Base-by-base conservation (phyloP, 2,113 vertebrate genomes). In the Phaethon lepturus region DNA sequence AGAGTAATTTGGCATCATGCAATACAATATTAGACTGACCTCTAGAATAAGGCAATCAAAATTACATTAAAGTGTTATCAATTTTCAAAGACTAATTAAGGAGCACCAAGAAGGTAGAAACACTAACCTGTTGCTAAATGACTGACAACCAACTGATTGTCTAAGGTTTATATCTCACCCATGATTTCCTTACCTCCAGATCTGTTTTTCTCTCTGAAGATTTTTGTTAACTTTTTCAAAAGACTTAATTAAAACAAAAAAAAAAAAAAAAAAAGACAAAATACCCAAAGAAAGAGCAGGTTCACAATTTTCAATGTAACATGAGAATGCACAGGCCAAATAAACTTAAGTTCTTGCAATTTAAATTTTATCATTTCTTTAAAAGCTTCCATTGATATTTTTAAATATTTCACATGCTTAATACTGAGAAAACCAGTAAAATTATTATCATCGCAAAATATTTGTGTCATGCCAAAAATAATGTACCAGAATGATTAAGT, bases 31-130 rank as follows among this genome's bases (percentile, higher is more conserved):
- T 56, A 92, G 63, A 90, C 79, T 94, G 90, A 97, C 92, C 96
- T 97, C 87, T 75, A 92, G 75, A 96, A 93, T 33, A 71, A 96
- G 40, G 76, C 74, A 93, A 90, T 88, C 90, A 94, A 80, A 97
- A 82, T 42, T 44, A 86, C 59, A 67, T 92, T 93, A 92, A 95
- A 95, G 84, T 15, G 29, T 69, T 90, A 92, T 91, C 94, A 81
- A 66, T 86, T 84, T 93, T 94, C 83, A 85, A 90, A 78, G 44
- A 82, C 53, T 92, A 62, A 93, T 96, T 68, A 84, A 90, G 76
- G 20, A 94, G 56, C 75, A 87, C 25, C 1, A 6, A 78, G 81
- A 88, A 90, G 50, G 75, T 73, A 68, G 81, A 92, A 97, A 96
- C 64, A 93, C 84, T 79, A 86, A 88, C 89, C 66, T 95, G 58